Base-by-base conservation (phyloP, 2,888 invertebrate genomes). In the Amiota minor region DNA sequence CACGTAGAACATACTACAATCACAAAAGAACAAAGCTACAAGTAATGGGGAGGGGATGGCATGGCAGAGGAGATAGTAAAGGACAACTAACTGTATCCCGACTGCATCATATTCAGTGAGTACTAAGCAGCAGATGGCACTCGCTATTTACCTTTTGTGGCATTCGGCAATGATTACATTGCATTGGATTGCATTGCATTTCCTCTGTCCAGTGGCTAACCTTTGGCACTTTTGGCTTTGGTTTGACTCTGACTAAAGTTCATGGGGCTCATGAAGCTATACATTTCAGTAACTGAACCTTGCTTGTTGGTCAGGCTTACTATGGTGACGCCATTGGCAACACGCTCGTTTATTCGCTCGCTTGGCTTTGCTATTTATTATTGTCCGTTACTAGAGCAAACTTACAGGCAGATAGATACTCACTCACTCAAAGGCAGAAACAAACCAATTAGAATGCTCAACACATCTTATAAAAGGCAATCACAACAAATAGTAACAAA, bases 321-420 rank as follows among this genome's bases (percentile, higher is more conserved):
- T 18, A 11, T 59, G 12, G 11, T n/a, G 53, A 16, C 16, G n/a
- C 14, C n/a, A 53, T 53, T 14, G 59, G 12, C 59, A 35, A 35
- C 35, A 35, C 35, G 35, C 35, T 35, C 35, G 35, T 35, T 35
- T 35, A 35, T 35, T 35, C 45, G 23, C 45, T 62, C 11, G 45
- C 62, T 18, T 62, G 62, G 14, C 62, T 12, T 45, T 62, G 45
- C 62, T 14, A 62, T 62, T 62, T 62, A 62, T 62, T 62, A 62
- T 62, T 45, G 62, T 35, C 23, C 45, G 62, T 62, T 62, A 62
- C 62, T 45, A 62, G 35, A 35, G 35, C 62, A 62, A 62, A 62
- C 45, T 45, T 35, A 14, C 62, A 45, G 14, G 8, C 3, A 12
- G 53, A 35, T 6, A 35, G 23, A 23, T 12, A 53, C 53, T 6